Base-by-base conservation (phyloP, 2,113 vertebrate species). In the Clinocottus analis region DNA sequence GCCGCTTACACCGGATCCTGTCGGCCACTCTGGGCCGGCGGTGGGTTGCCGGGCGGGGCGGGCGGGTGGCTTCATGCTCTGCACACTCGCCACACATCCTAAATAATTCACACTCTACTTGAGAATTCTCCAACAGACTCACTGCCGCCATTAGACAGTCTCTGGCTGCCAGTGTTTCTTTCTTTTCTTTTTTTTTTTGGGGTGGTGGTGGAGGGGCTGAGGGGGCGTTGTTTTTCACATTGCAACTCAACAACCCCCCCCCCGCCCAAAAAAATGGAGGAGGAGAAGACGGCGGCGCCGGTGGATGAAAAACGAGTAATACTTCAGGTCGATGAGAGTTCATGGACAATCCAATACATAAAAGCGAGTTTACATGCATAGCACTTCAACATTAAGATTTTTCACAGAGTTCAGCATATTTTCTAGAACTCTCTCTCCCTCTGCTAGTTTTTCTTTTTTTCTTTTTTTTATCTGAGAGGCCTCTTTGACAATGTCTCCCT, bases 91-190 rank as follows among this genome's bases (percentile, higher is more conserved):
- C 91, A 90, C 91, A 90, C 86, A 66, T 82, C 69, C 90, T 93
- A 91, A 93, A 93, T 93, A 93, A 93, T 93, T 93, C 93, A 93
- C 88, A 87, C 89, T 81, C 90, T 93, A 83, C 91, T 93, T 90
- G 90, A 93, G 88, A 89, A 92, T 93, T 92, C 93, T 93, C 90
- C 87, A 86, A 85, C 90, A 82, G 83, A 91, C 89, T 86, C 90
- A 49, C 82, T 78, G 88, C 90, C 83, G 86, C 90, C 91, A 93
- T 92, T 92, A 93, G 90, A 89, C 89, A 85, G 84, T 86, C 88
- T 89, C 82, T 45, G 83, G 80, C 89, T 89, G 91, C 88, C 85
- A 83, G 85, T 78, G 87, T 83, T 83, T 77, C 67, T 74, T 63
- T 77, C 67, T 62, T 23, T 64, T 59, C 83, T 86, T 79, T 60